Conservation (phyloP, 2,797 vertebrate species). For the Loriculus beryllinus region DNA sequence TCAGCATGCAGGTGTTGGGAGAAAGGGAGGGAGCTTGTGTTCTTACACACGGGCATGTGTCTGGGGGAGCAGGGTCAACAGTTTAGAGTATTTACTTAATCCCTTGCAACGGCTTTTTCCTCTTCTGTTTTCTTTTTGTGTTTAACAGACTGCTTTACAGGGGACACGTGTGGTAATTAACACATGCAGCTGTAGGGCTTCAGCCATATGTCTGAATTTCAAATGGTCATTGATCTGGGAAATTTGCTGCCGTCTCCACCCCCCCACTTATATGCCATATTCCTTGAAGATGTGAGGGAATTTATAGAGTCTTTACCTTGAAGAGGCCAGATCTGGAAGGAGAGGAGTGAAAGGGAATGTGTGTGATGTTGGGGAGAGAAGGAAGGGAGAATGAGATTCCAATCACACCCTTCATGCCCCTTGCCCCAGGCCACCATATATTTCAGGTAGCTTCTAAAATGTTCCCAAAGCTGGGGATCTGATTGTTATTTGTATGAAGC, state of each 20-base stretch:
- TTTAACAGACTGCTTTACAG: slow-evolving; percentile 76
- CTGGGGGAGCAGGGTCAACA: slow-evolving; percentile 71
- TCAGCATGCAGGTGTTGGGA: slow-evolving; percentile 51
- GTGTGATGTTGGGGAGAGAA: neutral
- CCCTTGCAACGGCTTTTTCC: slow-evolving; percentile 71
- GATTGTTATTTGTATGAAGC: neutral
- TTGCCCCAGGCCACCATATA: neutral
- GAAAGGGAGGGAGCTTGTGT: slow-evolving; percentile 52
- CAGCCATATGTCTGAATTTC: slow-evolving; percentile 78
- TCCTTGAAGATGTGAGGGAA: slow-evolving; percentile 60
- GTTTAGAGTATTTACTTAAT: slow-evolving; percentile 79
- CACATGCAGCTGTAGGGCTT: slow-evolving; percentile 74
- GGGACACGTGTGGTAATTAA: slow-evolving; percentile 80
- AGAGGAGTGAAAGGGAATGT: neutral
- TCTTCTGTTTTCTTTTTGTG: slow-evolving; percentile 74
- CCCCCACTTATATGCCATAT: slow-evolving; percentile 9
- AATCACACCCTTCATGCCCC: neutral
- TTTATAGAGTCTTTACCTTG: slow-evolving; percentile 40
- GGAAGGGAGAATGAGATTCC: neutral
- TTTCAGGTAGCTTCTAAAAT: neutral
- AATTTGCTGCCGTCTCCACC: slow-evolving; percentile 27
- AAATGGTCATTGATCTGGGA: slow-evolving; percentile 77
- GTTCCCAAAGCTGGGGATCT: neutral
- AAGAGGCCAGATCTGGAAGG: slow-evolving; percentile 10
- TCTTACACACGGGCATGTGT: slow-evolving; percentile 56